Conservation (phyloP, 1,140 invertebrate genomes). For the Drosophila ficusphila region DNA sequence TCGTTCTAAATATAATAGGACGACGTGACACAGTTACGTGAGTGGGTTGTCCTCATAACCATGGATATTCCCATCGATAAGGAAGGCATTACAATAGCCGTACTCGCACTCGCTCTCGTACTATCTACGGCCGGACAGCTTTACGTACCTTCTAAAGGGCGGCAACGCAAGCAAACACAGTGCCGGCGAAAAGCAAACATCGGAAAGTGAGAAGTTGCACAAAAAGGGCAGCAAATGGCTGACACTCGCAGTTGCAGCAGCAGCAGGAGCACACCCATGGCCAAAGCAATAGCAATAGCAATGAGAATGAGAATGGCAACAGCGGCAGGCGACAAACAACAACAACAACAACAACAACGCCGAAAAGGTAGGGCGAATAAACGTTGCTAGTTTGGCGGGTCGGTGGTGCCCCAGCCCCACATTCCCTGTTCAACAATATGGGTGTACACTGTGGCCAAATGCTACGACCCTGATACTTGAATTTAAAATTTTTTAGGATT, state of each 20-base stretch:
- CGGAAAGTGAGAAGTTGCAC: conserved; percentile 49
- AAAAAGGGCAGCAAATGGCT: conserved; percentile 48
- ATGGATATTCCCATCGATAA: too few relatives aligned
- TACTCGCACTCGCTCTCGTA: too few relatives aligned
- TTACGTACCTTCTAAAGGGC: conserved; percentile 14
- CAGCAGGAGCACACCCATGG: conserved; percentile 17
- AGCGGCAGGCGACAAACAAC: neutral
- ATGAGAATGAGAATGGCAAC: neutral
- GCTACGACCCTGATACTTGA: too few relatives aligned
- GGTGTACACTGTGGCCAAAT: too few relatives aligned
- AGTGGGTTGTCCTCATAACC: too few relatives aligned
- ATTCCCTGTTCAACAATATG: too few relatives aligned
- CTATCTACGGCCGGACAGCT: conserved; percentile 37
- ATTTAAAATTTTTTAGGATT: too few relatives aligned
- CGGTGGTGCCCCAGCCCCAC: too few relatives aligned
- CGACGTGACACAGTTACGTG: conserved; percentile 45
- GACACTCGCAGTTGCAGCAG: conserved; percentile 30
- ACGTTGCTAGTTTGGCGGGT: neutral
- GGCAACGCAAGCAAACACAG: conserved; percentile 38
- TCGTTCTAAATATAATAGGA: conserved; percentile 36
- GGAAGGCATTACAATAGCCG: conserved; percentile 23
- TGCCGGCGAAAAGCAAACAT: conserved; percentile 39
- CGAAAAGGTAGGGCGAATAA: neutral
- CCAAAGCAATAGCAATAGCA: conserved; percentile 17
- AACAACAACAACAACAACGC: neutral